phyloP scores from a whole-genome alignment of 2,113 vertebrate species.

The Sapayoa aenigma region DNA sequence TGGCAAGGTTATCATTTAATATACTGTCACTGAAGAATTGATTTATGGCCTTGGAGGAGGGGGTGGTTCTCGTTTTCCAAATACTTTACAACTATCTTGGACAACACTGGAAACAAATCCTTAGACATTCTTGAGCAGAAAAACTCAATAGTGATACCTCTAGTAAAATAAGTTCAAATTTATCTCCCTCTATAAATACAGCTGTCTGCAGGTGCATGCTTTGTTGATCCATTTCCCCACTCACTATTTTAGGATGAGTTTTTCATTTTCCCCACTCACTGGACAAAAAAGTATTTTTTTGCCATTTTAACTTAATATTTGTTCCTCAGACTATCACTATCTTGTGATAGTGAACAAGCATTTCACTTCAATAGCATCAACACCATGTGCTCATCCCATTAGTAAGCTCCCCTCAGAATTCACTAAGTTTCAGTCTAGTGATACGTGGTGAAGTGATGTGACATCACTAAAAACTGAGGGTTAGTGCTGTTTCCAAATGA shows the following conservation, averaged over 20 bases:
- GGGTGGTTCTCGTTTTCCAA: not conserved
- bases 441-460: not conserved
- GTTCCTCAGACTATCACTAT: not conserved
- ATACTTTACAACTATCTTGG: constrained; percentile 3
- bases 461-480: not conserved
- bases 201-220: not conserved
- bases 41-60: constrained; percentile 46
- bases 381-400: not conserved
- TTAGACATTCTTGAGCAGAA: constrained; percentile 14
- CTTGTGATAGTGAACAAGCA: not conserved
- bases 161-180: not conserved
- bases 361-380: not conserved
- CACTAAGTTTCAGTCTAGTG: not conserved
- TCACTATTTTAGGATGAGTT: not conserved
- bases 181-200: not conserved
- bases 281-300: not conserved
- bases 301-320: not conserved
- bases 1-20: constrained; percentile 72
- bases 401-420: not conserved
- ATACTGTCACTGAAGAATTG: constrained; percentile 32
- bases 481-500: not conserved
- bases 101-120: not conserved
- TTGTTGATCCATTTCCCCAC: not conserved
- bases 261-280: not conserved
- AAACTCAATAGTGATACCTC: not conserved